A percentile compares a stretch with the other conserved stretches of the same genome.
Conservation (phyloP, 1,140 invertebrate species). For the Calliopsis andreniformis region DNA sequence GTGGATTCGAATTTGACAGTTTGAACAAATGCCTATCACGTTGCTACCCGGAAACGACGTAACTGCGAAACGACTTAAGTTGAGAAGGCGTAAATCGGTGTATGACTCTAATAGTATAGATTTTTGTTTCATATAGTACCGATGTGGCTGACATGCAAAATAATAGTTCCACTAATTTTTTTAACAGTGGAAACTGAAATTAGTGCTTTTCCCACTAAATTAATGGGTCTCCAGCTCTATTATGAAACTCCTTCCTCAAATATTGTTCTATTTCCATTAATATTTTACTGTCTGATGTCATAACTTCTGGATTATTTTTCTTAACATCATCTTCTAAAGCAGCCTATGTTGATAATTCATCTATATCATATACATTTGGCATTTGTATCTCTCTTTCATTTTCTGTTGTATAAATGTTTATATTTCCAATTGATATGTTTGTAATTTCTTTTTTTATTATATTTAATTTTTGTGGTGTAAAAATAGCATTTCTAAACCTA, state of each 20-base stretch:
- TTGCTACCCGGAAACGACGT: too few relatives aligned
- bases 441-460: not conserved
- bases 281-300: not conserved
- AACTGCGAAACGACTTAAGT: too few relatives aligned
- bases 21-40: too few relatives aligned
- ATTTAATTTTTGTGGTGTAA: not conserved
- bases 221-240: not conserved
- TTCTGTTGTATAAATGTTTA: not conserved
- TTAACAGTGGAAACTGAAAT: not conserved
- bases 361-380: not conserved
- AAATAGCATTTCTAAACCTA: not conserved
- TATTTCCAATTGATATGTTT: not conserved
- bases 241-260: not conserved
- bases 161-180: not conserved
- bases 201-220: not conserved
- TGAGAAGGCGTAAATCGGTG: too few relatives aligned
- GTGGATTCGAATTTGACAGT: too few relatives aligned
- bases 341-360: not conserved
- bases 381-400: not conserved
- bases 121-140: not conserved
- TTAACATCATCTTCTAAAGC: not conserved
- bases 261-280: not conserved
- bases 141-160: not conserved
- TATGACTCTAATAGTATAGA: too few relatives aligned
- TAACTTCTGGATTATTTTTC: not conserved